Evolutionary conservation across 2,888 invertebrate genomes (phyloP).

Genomic region (Chrysina gloriosa): DNA sequence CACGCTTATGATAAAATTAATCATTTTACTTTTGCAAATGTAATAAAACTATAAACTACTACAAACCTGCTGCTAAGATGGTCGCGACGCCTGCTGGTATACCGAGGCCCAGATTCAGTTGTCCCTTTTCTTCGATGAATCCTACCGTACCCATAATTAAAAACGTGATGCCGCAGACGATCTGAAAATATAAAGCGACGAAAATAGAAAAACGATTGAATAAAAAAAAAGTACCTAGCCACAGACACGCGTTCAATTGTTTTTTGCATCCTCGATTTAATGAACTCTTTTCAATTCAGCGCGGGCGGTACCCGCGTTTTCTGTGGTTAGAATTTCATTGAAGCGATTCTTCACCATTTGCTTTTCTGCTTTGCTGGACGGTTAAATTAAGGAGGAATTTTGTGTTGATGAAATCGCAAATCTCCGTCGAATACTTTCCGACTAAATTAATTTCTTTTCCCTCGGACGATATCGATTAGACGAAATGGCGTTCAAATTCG

Average conservation of each 20-base stretch:
- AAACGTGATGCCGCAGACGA: constrained; percentile 73
- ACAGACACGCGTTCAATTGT: neutral
- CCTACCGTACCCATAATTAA: constrained; percentile 74
- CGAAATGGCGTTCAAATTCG: neutral
- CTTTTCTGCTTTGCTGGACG: neutral
- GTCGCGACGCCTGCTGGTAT: constrained; percentile 72
- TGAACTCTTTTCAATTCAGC: neutral
- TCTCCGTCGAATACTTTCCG: neutral
- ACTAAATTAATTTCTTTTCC: neutral
- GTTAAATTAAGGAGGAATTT: neutral
- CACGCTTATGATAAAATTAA: no score
- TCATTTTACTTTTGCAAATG: no score
- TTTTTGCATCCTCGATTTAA: neutral
- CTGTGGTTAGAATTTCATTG: neutral
- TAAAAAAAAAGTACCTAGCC: neutral
- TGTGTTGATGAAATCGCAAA: neutral
- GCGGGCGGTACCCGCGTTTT: neutral
- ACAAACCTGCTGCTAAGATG: constrained; percentile 70
- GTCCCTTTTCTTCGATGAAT: constrained; percentile 72
- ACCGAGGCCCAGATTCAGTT: constrained; percentile 72
- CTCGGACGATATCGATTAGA: no score
- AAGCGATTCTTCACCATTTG: neutral
- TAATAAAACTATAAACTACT: neutral
- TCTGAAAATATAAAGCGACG: constrained; percentile 61
- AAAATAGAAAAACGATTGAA: neutral